phyloP scores from a whole-genome alignment of 2,888 invertebrate species.

The Gastracanthus pulcherrimus region DNA sequence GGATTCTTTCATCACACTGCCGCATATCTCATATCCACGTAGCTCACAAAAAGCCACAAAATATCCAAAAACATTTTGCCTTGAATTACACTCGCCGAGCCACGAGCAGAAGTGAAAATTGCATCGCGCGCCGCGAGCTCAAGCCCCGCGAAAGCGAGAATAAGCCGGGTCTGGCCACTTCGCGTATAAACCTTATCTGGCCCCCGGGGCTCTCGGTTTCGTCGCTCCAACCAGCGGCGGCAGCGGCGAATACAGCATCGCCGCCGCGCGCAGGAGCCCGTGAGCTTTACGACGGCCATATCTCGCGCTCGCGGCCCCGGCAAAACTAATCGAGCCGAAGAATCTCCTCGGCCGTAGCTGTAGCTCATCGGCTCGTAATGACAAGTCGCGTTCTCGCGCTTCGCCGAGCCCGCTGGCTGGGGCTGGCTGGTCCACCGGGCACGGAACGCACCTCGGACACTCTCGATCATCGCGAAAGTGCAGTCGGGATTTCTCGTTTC shows the following conservation, averaged over 20 bases:
- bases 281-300: constrained; percentile 46
- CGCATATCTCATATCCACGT: too few species aligned
- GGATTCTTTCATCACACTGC: too few species aligned
- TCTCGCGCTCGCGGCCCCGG: constrained; percentile 29
- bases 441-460: background rate
- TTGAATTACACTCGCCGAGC: too few species aligned
- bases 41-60: too few species aligned
- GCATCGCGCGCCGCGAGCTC: background rate
- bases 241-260: too few species aligned
- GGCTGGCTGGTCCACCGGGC: background rate
- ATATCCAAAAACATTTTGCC: too few species aligned
- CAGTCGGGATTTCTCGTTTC: background rate
- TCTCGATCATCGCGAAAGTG: constrained; percentile 13
- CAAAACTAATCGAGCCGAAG: constrained; percentile 52
- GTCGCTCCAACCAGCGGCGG: background rate
- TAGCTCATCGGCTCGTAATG: constrained; percentile 50
- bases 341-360: constrained; percentile 21
- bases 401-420: background rate
- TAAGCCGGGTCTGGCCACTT: background rate
- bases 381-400: constrained; percentile 35
- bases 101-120: background rate
- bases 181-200: constrained; percentile 38
- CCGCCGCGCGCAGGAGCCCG: background rate
- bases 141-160: constrained; percentile 35
- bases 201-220: background rate